Evolutionary conservation across 1,140 invertebrate species (phyloP), one percentile per base, ranked within the genome.

Genomic region (Batillaria attramentaria): DNA sequence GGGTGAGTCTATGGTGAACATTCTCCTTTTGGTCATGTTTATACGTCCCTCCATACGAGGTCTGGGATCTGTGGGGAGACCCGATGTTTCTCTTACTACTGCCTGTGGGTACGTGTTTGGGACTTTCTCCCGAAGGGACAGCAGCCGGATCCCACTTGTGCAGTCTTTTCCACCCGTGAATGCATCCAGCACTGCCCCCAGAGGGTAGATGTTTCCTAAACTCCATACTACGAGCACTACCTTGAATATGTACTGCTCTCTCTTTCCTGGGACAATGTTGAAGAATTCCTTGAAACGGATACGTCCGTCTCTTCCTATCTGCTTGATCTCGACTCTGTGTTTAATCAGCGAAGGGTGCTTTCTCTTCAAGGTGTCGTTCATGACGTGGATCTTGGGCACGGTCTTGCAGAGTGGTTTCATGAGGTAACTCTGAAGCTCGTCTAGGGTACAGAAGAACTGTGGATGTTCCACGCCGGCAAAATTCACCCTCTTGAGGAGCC

Each of bases 1-100:
- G 4, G 96, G 96, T 37, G 98, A 98, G 93, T 99, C 98, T 1
- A 99, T 98, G 0, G 97, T 99, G 87, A 98, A 99, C 33, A 99
- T 94, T 96, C 93, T 50, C 13, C 60, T 16, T 18, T 62, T 43
- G 5, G 84, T 83, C 0, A 98, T 91, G 91, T 98, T 96, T n/a
- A 93, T 93, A 69, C 97, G 50, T 5, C 69, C 81, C 28, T 10
- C 18, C 60, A 54, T 46, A 8, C 4, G 0, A 28, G 54, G 43
- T 31, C 13, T 18, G 10, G 28, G 46, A 20, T 62, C 42, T 31
- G 43, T 8, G 20, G 39, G 37, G 4, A 79, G 10, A 10, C 28
- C 57, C 35, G 28, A 42, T 18, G 43, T 60, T 50, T 77, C 18
- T 39, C 65, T 35, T n/a, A 80, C 42, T 10, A 57, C 60, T 24